Conservation (phyloP, 2,113 vertebrate genomes). For the Phodopus roborovskii region DNA sequence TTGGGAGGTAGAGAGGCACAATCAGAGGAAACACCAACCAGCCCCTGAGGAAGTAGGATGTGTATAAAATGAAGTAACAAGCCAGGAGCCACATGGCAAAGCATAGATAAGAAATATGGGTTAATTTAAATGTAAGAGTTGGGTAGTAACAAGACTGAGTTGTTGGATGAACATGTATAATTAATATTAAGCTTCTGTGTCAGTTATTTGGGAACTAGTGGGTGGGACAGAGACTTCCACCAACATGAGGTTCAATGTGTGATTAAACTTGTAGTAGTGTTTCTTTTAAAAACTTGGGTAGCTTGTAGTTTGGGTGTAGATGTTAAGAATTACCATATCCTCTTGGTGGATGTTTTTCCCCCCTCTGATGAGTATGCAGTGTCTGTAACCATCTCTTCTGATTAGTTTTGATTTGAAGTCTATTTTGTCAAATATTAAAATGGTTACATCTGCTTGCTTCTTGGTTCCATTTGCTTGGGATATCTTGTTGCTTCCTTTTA, state of each 20-base stretch:
- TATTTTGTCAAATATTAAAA: background rate
- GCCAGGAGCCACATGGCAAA: too few species aligned
- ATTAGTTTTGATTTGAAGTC: background rate
- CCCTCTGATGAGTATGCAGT: background rate
- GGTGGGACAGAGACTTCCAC: too few species aligned
- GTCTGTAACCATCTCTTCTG: background rate
- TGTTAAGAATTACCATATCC: background rate
- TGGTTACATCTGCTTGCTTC: background rate
- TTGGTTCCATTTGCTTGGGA: background rate
- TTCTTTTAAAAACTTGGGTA: background rate
- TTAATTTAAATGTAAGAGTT: background rate
- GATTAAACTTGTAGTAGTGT: background rate
- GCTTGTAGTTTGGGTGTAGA: background rate
- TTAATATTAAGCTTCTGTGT: too few species aligned
- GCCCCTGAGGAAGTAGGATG: too few species aligned
- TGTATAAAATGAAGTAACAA: too few species aligned
- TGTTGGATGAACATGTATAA: too few species aligned
- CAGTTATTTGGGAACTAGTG: too few species aligned
- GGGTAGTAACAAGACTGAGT: too few species aligned
- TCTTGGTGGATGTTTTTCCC: background rate
- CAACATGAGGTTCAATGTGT: background rate
- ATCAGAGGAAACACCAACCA: too few species aligned
- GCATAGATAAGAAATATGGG: too few species aligned
- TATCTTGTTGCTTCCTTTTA: background rate
- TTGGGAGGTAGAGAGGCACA: too few species aligned